A percentile compares a stretch with the other conserved stretches of the same genome.
These are phyloP conservation scores for Megaceryle torquata DNA, from an alignment of 2,113 vertebrate genomes.

Conservation along the genomic window DNA sequence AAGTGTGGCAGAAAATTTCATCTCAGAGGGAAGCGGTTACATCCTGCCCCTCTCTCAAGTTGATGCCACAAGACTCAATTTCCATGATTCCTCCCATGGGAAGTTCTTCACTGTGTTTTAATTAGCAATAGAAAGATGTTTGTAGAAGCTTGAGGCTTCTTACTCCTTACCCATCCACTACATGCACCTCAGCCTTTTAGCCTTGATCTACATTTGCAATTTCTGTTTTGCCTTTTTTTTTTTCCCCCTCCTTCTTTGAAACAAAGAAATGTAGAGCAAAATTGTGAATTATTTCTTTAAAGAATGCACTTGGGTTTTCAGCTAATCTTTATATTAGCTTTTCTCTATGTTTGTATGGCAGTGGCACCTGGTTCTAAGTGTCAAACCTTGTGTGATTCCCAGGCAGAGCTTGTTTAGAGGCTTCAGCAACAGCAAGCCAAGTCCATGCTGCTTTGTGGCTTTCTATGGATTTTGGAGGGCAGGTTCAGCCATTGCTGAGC, in stretches of 20 bases:
- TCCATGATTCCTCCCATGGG: background rate
- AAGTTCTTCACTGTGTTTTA: background rate
- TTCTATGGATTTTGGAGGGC: background rate
- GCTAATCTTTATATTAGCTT: background rate
- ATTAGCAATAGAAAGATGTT: background rate
- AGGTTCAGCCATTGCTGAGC: background rate
- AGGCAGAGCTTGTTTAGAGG: background rate
- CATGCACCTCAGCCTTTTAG: background rate
- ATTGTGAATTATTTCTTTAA: background rate
- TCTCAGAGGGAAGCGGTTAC: background rate
- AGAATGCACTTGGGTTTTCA: background rate
- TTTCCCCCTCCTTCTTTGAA: background rate
- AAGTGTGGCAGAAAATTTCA: background rate
- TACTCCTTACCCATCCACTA: background rate
- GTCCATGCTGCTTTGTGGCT: background rate
- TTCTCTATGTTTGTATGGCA: background rate
- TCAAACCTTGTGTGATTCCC: background rate
- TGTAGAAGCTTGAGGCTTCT: background rate
- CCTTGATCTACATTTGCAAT: background rate
- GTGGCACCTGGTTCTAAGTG: background rate
- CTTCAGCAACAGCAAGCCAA: background rate
- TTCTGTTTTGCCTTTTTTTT: background rate
- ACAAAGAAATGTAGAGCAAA: background rate
- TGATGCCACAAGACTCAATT: background rate
- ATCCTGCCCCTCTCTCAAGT: background rate